A percentile compares a stretch with the other conserved stretches of the same genome.
These are phyloP conservation scores for Drosophila melanosoma DNA, from an alignment of 2,888 invertebrate genomes.

Conservation along the genomic window DNA sequence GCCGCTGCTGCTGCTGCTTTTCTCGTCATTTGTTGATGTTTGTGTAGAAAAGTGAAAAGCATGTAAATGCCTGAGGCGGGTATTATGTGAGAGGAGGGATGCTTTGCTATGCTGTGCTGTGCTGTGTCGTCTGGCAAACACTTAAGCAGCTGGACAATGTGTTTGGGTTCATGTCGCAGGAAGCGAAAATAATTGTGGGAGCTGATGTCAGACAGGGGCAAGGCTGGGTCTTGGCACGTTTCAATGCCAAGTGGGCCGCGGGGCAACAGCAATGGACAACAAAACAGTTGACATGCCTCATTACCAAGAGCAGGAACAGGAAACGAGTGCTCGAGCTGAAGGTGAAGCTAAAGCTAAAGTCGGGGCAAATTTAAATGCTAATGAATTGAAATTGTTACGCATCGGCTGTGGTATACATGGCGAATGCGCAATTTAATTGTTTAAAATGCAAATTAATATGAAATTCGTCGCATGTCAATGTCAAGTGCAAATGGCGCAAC, in stretches of 20 bases:
- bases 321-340: constrained; percentile 28
- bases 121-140: constrained; percentile 58
- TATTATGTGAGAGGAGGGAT: constrained; percentile 31
- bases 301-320: constrained; percentile 45
- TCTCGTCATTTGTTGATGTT: constrained; percentile 27
- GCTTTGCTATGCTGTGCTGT: background rate
- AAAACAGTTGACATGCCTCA: constrained; percentile 43
- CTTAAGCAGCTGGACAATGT: constrained; percentile 75
- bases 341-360: constrained; percentile 12
- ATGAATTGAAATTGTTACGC: constrained; percentile 72
- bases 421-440: constrained; percentile 73
- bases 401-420: constrained; percentile 28
- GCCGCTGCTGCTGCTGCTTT: background rate
- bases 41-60: constrained; percentile 73
- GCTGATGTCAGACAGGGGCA: constrained; percentile 28
- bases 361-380: constrained; percentile 62
- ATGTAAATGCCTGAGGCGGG: constrained; percentile 66
- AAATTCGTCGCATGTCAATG: constrained; percentile 67
- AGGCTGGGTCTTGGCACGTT: constrained; percentile 37
- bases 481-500: constrained; percentile 72
- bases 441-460: constrained; percentile 47
- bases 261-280: constrained; percentile 44
- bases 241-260: constrained; percentile 61
- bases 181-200: constrained; percentile 60
- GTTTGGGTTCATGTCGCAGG: constrained; percentile 42